phyloP scores from a whole-genome alignment of 2,797 vertebrate species.

The Xerus rutilus region DNA sequence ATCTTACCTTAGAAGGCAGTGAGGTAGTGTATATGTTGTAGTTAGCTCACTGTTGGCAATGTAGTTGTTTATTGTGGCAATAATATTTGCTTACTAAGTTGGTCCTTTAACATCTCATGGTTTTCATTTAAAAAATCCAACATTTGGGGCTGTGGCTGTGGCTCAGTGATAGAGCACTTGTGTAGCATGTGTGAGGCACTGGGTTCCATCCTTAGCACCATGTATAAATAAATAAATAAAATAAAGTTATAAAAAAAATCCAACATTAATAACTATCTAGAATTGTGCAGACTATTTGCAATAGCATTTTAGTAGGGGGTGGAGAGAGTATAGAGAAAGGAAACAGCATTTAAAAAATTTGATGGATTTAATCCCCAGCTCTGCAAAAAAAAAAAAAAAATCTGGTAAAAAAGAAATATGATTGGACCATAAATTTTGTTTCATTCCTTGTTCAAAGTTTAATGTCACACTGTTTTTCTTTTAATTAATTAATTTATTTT shows the following conservation, averaged over 20 bases:
- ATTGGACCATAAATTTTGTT: not conserved
- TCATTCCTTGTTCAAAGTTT: not conserved
- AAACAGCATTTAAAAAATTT: not conserved
- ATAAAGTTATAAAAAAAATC: not conserved
- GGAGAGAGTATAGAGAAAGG: not conserved
- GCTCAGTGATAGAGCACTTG: too few species aligned
- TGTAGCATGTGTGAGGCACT: too few species aligned
- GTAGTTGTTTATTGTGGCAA: not conserved
- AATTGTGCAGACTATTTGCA: not conserved
- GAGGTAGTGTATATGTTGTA: not conserved
- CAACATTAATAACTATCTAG: not conserved
- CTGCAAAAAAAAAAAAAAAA: too few species aligned
- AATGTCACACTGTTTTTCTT: not conserved
- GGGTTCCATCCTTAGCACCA: too few species aligned
- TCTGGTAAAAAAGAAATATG: not conserved
- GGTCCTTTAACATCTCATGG: not conserved
- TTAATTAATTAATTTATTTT: too few species aligned
- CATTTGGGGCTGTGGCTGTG: not conserved
- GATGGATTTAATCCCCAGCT: not conserved
- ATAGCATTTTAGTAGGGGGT: not conserved
- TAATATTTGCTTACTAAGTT: not conserved
- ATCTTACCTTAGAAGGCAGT: not conserved
- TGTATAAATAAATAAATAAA: too few species aligned
- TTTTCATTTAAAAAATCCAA: not conserved
- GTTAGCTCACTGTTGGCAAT: not conserved